These are phyloP conservation scores for Antheraea yamamai DNA, from an alignment of 2,888 invertebrate genomes.

Conservation along the genomic window DNA sequence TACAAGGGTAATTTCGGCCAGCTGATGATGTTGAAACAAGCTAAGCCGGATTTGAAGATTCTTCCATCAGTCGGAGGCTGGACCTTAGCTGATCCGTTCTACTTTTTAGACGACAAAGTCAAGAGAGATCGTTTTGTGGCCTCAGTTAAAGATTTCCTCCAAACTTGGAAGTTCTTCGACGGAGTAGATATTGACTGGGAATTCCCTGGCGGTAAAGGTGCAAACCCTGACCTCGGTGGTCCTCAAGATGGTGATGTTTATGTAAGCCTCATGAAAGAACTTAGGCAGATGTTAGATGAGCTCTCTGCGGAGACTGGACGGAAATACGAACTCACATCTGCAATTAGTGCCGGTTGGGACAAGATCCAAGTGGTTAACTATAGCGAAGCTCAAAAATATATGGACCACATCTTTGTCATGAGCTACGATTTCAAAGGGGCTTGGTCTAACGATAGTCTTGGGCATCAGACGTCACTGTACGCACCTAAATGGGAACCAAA, in stretches of 20 bases:
- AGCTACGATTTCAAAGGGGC: conserved; percentile 78
- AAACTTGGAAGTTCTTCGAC: conserved; percentile 78
- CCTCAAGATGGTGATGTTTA: conserved; percentile 71
- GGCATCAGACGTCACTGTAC: conserved; percentile 70
- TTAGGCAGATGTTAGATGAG: conserved; percentile 71
- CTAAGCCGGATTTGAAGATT: conserved; percentile 71
- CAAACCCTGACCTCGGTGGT: conserved; percentile 70
- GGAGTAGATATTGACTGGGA: conserved; percentile 79
- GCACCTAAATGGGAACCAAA: conserved; percentile 72
- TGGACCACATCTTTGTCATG: conserved; percentile 79
- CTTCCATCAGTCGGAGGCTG: conserved; percentile 75
- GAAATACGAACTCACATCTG: conserved; percentile 75
- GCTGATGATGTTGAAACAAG: conserved; percentile 74
- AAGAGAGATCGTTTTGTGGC: conserved; percentile 71
- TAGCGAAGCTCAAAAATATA: conserved; percentile 71
- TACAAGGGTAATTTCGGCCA: conserved; percentile 79
- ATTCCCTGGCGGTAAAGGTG: conserved; percentile 78
- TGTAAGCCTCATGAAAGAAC: conserved; percentile 69
- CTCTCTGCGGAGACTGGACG: conserved; percentile 66
- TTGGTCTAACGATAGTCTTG: conserved; percentile 75
- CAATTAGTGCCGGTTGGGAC: conserved; percentile 79
- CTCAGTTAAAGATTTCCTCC: conserved; percentile 73
- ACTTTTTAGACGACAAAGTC: conserved; percentile 67
- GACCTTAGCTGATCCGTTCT: conserved; percentile 78
- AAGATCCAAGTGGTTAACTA: conserved; percentile 78